Evolutionary conservation across 2,113 vertebrate species (phyloP).

Genomic region (Calyptomena viridis): DNA sequence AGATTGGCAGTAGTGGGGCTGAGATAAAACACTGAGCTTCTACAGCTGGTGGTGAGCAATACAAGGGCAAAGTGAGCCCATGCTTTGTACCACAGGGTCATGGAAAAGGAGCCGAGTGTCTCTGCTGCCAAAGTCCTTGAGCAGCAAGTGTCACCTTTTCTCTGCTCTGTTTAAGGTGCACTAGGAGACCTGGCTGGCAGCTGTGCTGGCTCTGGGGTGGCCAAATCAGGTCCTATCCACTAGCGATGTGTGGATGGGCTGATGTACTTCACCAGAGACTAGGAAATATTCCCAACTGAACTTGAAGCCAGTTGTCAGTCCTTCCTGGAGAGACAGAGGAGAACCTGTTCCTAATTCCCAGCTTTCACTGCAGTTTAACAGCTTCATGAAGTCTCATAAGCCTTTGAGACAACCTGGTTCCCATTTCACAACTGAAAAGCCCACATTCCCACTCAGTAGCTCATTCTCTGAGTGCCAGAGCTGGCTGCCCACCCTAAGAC

Average conservation of each 20-base stretch:
- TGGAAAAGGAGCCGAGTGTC: neutral
- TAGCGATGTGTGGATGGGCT: accelerated
- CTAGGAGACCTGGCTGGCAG: neutral
- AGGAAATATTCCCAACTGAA: neutral
- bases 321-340: neutral
- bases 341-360: neutral
- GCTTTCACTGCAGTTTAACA: neutral
- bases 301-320: neutral
- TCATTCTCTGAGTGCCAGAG: accelerated
- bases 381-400: neutral
- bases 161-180: neutral
- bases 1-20: neutral
- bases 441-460: accelerated
- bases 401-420: neutral
- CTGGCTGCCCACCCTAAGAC: neutral
- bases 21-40: neutral
- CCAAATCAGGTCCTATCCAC: neutral
- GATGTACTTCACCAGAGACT: neutral
- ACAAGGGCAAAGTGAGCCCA: accelerated
- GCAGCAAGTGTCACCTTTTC: accelerated
- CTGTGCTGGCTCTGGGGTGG: neutral
- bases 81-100: accelerated
- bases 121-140: neutral
- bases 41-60: neutral
- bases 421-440: neutral